Evolutionary conservation across 2,113 vertebrate genomes (phyloP), one percentile per base, ranked within the genome.

Genomic region (Oncorhynchus clarkii): DNA sequence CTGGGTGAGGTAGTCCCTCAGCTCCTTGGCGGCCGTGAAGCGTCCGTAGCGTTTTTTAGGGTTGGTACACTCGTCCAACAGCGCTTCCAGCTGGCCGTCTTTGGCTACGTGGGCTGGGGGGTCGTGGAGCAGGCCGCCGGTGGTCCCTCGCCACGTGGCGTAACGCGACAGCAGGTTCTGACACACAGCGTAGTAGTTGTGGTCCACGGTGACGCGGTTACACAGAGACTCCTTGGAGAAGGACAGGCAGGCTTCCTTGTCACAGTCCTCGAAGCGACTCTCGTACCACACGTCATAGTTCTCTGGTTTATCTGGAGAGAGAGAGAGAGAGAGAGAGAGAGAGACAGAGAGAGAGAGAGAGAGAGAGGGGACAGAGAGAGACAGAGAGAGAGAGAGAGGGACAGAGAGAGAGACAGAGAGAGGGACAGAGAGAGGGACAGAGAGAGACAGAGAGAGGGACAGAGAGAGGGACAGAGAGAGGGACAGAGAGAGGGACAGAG

Each of bases 151-250:
- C 98, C 98, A 99, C 0, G 93, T 96, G 89, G 98, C 96, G 1
- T 96, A 96, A 85, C 94, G 94, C 13, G 96, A 99, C 82, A 99
- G 92, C 79, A 99, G 96, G 92, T 99, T 99, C 90, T 99, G 98
- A 86, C 97, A 99, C 85, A 99, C 62, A 39, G 98, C 98, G 9
- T 99, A 99, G n/a, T 98, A 99, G 91, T 99, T 99, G 92, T 99
- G 98, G 93, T 99, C 98, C 90, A 98, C 96, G 27, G 96, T 99
- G 85, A 96, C 95, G 31, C 95, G 93, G 76, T 95, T 94, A 83
- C 98, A 99, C 27, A 99, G 96, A 26, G 95, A 95, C 85, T 99
- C 97, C 88, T 99, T 99, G 12, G 98, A 99, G 91, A 99, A 99
- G 16, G 98, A 99, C 70, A 99, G 93, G 83, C 98, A 99, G 83